Evolutionary conservation across 2,797 vertebrate genomes (phyloP), one percentile per base, ranked within the genome.

Genomic region (Tadarida brasiliensis): DNA sequence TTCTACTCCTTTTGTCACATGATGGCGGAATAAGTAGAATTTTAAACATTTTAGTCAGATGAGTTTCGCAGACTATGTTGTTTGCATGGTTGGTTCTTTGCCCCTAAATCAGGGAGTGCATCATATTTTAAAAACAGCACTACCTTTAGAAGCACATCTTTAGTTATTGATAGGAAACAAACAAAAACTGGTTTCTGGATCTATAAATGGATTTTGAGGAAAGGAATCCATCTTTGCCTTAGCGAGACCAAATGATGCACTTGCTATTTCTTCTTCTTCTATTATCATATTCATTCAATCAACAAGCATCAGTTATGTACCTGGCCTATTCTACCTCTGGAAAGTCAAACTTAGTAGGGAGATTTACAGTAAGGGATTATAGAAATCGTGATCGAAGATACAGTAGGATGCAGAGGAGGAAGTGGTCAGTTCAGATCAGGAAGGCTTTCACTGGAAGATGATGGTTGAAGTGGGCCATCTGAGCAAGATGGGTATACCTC

Each of bases 141-240:
- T 24, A n/a, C 26, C 30, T 87, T 96, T 92, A 78, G 33, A 88
- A 47, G 9, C 57, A 90, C 68, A 35, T 7, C 35, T 89, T 78
- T 81, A 91, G 54, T 93, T 90, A n/a, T 63, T 94, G 54, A 33
- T 54, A 80, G 14, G 56, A 94, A 90, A 70, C 76, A 61, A 94
- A 71, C 28, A 78, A 59, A 71, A 33, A 10, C 68, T 39, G 7
- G 44, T 56, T 82, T 89, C 84, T 91, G 44, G 30, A 44, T 19
- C 35, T 91, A 14, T 81, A 84, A 49, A n/a, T 95, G 61, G 49
- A 84, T n/a, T n/a, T n/a, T n/a, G n/a, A n/a, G n/a, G n/a, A n/a
- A n/a, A n/a, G n/a, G n/a, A n/a, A n/a, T n/a, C n/a, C n/a, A n/a
- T n/a, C n/a, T n/a, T n/a, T n/a, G n/a, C n/a, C n/a, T n/a, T n/a